Evolutionary conservation across 2,113 vertebrate species (phyloP), one percentile per base, ranked within the genome.

Genomic region (Orthochromis malagaraziensis): DNA sequence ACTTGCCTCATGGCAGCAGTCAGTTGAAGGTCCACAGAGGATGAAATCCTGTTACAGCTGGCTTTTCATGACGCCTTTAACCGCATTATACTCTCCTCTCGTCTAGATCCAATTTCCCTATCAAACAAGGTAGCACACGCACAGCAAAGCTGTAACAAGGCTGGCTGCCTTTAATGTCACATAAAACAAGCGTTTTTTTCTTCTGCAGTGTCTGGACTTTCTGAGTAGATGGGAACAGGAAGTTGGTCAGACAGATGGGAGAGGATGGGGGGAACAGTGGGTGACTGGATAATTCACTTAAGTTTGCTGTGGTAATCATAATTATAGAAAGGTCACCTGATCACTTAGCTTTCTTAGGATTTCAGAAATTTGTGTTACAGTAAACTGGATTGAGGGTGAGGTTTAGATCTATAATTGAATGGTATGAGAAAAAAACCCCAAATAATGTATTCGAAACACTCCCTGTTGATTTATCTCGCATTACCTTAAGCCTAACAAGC

Each of bases 41-140:
- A 88, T 85, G 87, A 96, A 95, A 95, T 95, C 94, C 88, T 94
- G 92, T 96, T 95, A 95, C 88, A 65, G 88, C 89, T 88, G 89
- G 88, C 90, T 94, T 94, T 95, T 95, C 93, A 93, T 94, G 94
- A 94, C 85, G 84, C 85, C 88, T 96, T 92, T 95, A 96, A 95
- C 94, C 24, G 38, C 85, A 93, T 95, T 96, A 95, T 60, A 49
- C 53, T 92, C 85, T 83, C 84, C 93, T 91, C 92, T 90, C 87
- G 92, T 95, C 90, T 13, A 93, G 90, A 95, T 95, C 93, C 92
- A 90, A 94, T 95, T 96, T 94, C 92, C 87, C 91, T 89, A 93
- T 95, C 93, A 93, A 93, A 90, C 87, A 84, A 92, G 68, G 84
- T 81, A 63, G 88, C 53, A 82, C 85, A 87, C 81, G 84, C 83